Evolutionary conservation across 23 tunicate species (phyloP), one percentile per base, ranked within the genome.

Genomic region (Phallusia fumigata): DNA sequence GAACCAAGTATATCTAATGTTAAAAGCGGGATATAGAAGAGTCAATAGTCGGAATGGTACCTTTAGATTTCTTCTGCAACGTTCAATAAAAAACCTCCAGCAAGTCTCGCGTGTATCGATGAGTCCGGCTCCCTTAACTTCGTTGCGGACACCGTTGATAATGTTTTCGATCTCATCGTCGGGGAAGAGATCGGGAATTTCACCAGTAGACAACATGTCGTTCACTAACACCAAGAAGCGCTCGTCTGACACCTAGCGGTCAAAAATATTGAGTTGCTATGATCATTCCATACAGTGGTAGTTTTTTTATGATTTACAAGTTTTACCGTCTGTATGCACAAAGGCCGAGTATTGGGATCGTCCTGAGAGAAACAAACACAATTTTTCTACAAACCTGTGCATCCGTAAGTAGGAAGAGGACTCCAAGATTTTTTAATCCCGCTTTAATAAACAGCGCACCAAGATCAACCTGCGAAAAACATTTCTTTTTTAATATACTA

Each of bases 41-140:
- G 47, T 40, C 47, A 40, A 3, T 3, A 58, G 16, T 21, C 69
- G 69, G 13, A 6, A 21, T 58, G 69, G 45, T 19, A 91, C 98
- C 95, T 95, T 95, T 65, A 95, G 80, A 79, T 89, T 95, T 75
- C 88, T 83, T 22, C 99, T 72, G 35, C 91, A 95, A 52, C 99
- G 76, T 33, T 95, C 99, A 73, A 95, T 95, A 82, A 95, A 95
- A 85, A 95, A 95, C 83, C 80, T 90, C 99, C 99, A 95, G 88
- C 98, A 95, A 35, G 90, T 87, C 53, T 90, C 96, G 19, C 99
- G 65, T 26, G 96, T 80, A 75, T 95, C 96, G 5, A 80, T 65
- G 0, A 95, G 64, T 0, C 99, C 99, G 2, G 92, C 85, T 53
- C 92, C 95, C 84, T 90, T 90, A 75, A 95, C 99, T 81, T 95